These are phyloP conservation scores for Vombatus ursinus DNA, from an alignment of 2,113 vertebrate genomes.

Conservation along the genomic window DNA sequence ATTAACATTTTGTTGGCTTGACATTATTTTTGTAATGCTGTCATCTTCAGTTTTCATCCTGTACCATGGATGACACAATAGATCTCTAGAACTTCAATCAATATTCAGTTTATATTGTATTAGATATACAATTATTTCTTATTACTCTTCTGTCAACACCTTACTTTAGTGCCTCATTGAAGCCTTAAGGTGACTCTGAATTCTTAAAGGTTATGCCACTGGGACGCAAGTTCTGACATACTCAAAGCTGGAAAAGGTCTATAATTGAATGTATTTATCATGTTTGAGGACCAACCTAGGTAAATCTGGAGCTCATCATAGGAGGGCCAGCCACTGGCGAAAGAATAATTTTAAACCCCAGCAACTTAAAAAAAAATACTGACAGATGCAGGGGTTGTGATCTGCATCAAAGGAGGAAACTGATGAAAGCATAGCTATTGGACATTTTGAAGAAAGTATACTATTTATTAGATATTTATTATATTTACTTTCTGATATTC, in stretches of 20 bases:
- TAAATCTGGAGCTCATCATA: background rate
- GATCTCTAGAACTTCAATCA: background rate
- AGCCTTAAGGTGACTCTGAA: background rate
- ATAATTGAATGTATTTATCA: background rate
- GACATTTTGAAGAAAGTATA: background rate
- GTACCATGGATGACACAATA: background rate
- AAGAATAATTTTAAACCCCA: background rate
- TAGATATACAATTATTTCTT: background rate
- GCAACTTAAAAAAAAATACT: background rate
- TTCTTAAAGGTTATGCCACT: background rate
- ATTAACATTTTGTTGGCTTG: constrained; percentile 14
- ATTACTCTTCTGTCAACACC: background rate
- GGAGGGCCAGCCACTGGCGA: background rate
- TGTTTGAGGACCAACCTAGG: background rate
- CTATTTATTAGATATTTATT: background rate
- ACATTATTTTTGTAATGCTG: constrained; percentile 16
- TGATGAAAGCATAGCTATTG: background rate
- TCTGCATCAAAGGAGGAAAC: background rate
- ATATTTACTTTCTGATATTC: background rate
- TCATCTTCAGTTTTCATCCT: background rate
- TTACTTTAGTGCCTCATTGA: background rate
- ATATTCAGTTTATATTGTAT: background rate
- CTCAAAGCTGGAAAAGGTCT: background rate
- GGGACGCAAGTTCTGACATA: background rate
- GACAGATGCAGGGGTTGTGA: background rate